These are phyloP conservation scores for Alviniconcha strummeri DNA, from an alignment of 2,888 invertebrate genomes.

Conservation along the genomic window DNA sequence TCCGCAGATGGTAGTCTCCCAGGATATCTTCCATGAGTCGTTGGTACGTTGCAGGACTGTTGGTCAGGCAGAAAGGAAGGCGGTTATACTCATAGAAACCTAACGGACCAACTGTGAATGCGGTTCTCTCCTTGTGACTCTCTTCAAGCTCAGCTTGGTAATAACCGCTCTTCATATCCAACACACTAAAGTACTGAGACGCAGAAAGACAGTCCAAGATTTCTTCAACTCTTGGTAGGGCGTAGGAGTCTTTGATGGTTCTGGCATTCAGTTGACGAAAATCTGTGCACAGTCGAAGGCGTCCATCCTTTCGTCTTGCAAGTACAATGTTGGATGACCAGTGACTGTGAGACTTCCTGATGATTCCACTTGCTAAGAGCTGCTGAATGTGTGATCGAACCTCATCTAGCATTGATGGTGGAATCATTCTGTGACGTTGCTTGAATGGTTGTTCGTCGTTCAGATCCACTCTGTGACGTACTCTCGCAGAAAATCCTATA, in stretches of 20 bases:
- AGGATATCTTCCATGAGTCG: background rate
- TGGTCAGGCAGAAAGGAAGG: slow-evolving; percentile 2
- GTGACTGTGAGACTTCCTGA: slow-evolving; percentile 40
- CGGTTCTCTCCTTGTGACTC: slow-evolving; percentile 40
- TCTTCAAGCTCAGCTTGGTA: slow-evolving; percentile 38
- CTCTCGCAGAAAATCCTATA: slow-evolving; percentile 28
- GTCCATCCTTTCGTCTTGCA: slow-evolving; percentile 40
- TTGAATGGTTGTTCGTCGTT: slow-evolving; percentile 38
- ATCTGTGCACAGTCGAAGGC: slow-evolving; percentile 43
- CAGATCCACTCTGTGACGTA: slow-evolving; percentile 39
- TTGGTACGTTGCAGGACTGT: slow-evolving; percentile 1
- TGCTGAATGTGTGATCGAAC: slow-evolving; percentile 44
- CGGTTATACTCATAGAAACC: slow-evolving; percentile 17
- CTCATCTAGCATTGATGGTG: slow-evolving; percentile 46
- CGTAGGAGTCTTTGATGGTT: slow-evolving; percentile 44
- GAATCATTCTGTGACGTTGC: slow-evolving; percentile 40
- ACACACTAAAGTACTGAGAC: slow-evolving; percentile 33
- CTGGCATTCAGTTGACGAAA: slow-evolving; percentile 39
- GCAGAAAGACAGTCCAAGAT: slow-evolving; percentile 40
- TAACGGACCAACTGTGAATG: slow-evolving; percentile 39
- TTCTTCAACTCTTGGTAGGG: slow-evolving; percentile 45
- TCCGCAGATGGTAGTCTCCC: background rate
- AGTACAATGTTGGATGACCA: slow-evolving; percentile 43
- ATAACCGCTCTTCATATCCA: slow-evolving; percentile 42
- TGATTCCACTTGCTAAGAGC: slow-evolving; percentile 42